These are phyloP conservation scores for Macaca nemestrina DNA, from an alignment of 2,113 vertebrate species.

Conservation along the genomic window DNA sequence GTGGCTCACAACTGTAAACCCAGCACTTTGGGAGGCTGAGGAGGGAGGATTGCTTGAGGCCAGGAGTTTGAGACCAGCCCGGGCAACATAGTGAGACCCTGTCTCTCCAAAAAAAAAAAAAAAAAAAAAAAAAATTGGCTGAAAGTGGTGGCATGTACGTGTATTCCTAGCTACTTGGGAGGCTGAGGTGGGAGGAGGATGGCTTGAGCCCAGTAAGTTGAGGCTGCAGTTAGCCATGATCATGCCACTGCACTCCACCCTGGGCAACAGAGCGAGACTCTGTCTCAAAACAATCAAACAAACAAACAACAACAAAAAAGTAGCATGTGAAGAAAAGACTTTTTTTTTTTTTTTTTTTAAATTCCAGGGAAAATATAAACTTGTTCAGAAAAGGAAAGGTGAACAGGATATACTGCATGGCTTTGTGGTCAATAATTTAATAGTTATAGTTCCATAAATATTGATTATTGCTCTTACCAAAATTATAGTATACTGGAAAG, in stretches of 20 bases:
- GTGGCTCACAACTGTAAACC: neutral
- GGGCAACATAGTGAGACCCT: neutral
- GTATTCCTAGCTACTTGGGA: neutral
- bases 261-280: neutral
- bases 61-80: neutral
- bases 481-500: neutral
- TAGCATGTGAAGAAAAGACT: neutral
- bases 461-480: neutral
- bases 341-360: neutral
- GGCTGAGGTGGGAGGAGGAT: neutral
- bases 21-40: neutral
- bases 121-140: neutral
- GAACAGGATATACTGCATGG: neutral
- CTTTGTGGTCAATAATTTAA: constrained; percentile 16
- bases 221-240: neutral
- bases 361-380: neutral
- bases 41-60: neutral
- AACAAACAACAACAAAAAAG: no score
- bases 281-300: no score
- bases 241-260: neutral
- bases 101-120: neutral
- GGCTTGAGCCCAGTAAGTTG: neutral
- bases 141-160: neutral
- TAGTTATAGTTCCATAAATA: neutral
- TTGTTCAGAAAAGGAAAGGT: constrained; percentile 1